Percentiles rank a stretch among this genome's conserved stretches.
Evolutionary conservation across 2,113 vertebrate species (phyloP).

Genomic region (Picathartes gymnocephalus): DNA sequence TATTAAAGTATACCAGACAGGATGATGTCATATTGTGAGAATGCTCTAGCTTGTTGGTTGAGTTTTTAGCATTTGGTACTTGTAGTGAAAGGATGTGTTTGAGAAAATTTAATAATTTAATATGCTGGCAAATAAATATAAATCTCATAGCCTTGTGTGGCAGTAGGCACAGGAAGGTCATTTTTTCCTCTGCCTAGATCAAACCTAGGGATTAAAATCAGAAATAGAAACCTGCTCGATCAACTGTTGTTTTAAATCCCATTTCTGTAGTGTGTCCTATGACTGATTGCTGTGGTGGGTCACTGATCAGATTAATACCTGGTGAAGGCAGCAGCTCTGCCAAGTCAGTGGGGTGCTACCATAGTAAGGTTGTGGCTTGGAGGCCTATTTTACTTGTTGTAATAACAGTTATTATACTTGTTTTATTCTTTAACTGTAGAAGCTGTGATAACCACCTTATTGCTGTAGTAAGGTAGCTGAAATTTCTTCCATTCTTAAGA

Average conservation of each 20-base stretch:
- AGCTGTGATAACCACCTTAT: neutral
- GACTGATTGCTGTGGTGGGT: neutral
- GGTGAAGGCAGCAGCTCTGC: neutral
- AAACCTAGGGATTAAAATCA: conserved; percentile 28
- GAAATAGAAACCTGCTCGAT: neutral
- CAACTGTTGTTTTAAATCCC: neutral
- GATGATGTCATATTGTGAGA: conserved; percentile 72
- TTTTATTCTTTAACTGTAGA: neutral
- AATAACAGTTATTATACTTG: neutral
- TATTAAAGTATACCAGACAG: conserved; percentile 69
- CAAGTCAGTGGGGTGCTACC: neutral
- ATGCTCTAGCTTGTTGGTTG: conserved; percentile 57
- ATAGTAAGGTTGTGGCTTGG: neutral
- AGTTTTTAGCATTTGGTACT: conserved; percentile 57
- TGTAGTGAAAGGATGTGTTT: conserved; percentile 42
- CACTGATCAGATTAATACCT: neutral
- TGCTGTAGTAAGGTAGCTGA: neutral
- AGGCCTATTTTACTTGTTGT: neutral
- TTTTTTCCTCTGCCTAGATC: neutral
- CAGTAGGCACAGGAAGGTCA: neutral
- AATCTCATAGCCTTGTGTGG: neutral
- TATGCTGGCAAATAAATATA: conserved; percentile 3
- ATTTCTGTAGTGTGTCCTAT: neutral
- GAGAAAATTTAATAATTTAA: conserved; percentile 24
- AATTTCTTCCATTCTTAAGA: neutral